Base-by-base conservation (phyloP, 2,113 vertebrate genomes). In the Xiphias gladius region DNA sequence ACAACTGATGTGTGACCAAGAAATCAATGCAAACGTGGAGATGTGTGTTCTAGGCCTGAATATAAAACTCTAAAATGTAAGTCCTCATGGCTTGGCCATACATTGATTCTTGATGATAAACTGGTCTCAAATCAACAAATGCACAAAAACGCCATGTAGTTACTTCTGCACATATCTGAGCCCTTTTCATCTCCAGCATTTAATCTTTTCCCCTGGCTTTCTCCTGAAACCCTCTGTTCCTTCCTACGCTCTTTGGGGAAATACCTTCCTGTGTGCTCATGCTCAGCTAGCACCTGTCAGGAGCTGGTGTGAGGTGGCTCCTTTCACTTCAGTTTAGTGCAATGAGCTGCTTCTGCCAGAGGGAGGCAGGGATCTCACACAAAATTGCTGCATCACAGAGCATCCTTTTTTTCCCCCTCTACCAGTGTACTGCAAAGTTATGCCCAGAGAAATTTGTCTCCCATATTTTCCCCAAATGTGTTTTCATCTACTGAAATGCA, bases 371-470 rank as follows among this genome's bases (percentile, higher is more conserved):
- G 37, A 70, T 73, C 61, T 86, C 74, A 41, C 46, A 62, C 46
- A 48, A 82, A 80, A 83, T 2, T 85, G 84, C 85, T 86, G 84
- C 82, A 91, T 88, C 86, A 82, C 78, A 85, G 58, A 67, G 50
- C 14, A 28, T 3, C 0, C 5, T 8, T 3, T 14, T 50, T 41
- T 14, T 30, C 26, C 5, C n/a, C 37, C 37, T 39, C 37, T 7
- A 39, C 55, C 1, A 35, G n/a, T 24, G 10, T 13, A 43, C 63
- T 64, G 57, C 76, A 86, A 70, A 89, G 62, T 77, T 73, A 26
- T 54, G 54, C 50, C 48, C 6, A 22, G 37, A 79, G 41, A 46
- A 39, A 81, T 69, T 62, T 50, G 10, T 41, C 37, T 57, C 50
- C 11, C 20, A 1, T 35, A 19, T 14, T 68, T 79, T 39, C 4